Conservation (phyloP, 2,888 invertebrate genomes). For the Nemotelus nigrinus region DNA sequence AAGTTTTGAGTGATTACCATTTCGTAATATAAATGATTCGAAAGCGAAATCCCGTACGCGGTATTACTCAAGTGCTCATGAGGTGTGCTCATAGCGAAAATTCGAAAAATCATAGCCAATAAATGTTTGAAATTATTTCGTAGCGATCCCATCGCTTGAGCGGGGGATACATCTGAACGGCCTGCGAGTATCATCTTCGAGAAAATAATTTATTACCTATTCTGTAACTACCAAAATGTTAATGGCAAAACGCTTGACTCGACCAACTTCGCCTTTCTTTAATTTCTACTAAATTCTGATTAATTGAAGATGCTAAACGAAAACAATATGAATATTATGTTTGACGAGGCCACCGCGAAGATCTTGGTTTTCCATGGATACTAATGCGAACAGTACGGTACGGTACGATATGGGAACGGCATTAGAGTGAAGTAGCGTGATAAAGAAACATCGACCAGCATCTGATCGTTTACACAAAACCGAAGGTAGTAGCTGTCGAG, state of each 20-base stretch:
- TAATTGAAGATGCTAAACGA: conserved; percentile 33
- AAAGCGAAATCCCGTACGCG: conserved; percentile 4
- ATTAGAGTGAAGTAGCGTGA: conserved; percentile 3
- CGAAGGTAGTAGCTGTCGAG: background rate
- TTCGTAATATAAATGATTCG: conserved; percentile 28
- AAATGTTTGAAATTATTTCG: conserved; percentile 29
- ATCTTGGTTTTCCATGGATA: background rate
- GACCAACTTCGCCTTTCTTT: background rate
- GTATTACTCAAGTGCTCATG: background rate
- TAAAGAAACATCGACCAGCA: conserved; percentile 34
- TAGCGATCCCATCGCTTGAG: conserved; percentile 1
- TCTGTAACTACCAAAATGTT: conserved; percentile 35
- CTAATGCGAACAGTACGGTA: too few relatives aligned
- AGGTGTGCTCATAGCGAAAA: background rate
- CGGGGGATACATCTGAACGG: conserved; percentile 34
- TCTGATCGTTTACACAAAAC: background rate
- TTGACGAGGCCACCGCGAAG: background rate
- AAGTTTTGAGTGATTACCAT: conserved; percentile 19
- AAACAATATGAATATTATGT: conserved; percentile 6
- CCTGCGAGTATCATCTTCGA: background rate
- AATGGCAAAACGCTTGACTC: background rate
- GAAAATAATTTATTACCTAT: conserved; percentile 31
- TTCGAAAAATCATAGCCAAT: conserved; percentile 5
- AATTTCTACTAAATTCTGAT: conserved; percentile 33
- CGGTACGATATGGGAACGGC: background rate